These are phyloP conservation scores for Calycopis cecrops DNA, from an alignment of 1,140 invertebrate species.

Conservation along the genomic window DNA sequence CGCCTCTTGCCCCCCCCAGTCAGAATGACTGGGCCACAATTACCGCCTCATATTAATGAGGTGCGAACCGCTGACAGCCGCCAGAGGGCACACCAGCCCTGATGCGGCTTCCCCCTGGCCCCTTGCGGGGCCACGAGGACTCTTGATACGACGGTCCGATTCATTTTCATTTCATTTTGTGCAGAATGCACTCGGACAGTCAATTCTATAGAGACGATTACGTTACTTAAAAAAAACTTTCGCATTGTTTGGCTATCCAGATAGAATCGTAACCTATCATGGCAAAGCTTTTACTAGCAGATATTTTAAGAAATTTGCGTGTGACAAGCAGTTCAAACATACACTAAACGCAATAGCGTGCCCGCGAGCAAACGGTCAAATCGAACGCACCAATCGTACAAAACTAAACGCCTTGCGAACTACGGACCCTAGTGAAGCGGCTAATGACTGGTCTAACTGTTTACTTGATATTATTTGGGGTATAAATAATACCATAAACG, in stretches of 20 bases:
- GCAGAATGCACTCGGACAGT: background rate
- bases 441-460: constrained; percentile 11
- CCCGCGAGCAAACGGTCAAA: constrained; percentile 34
- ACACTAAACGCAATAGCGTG: constrained; percentile 36
- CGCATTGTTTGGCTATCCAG: constrained; percentile 37
- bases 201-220: background rate
- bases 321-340: constrained; percentile 30
- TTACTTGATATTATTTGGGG: constrained; percentile 33
- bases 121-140: no score
- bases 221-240: constrained; percentile 2
- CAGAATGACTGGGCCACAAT: no score
- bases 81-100: no score
- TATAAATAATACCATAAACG: constrained; percentile 32
- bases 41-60: no score
- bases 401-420: constrained; percentile 1
- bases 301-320: constrained; percentile 36
- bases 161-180: constrained; percentile 1
- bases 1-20: no score
- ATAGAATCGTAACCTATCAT: constrained; percentile 31
- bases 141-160: no score
- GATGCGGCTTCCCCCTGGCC: no score
- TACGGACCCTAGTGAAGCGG: background rate
- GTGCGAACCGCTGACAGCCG: no score
- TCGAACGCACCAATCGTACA: constrained; percentile 10
- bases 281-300: constrained; percentile 39